A percentile compares a stretch with the other conserved stretches of the same genome.
Evolutionary conservation across 2,888 invertebrate species (phyloP).

Genomic region (Achlya flavicornis): DNA sequence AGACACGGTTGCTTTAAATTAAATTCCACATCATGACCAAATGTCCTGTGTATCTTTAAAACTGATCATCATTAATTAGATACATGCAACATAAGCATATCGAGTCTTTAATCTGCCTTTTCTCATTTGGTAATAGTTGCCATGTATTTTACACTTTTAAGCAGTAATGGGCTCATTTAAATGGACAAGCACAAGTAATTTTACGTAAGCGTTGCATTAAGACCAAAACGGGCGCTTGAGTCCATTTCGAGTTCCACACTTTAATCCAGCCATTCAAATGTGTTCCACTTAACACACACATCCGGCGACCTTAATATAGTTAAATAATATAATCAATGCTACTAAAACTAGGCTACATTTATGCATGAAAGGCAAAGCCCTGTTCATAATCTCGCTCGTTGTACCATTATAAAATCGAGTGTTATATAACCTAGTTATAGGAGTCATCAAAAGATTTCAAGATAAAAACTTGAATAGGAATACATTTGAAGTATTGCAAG

Average conservation of each 20-base stretch:
- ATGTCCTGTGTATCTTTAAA: slow-evolving; percentile 2
- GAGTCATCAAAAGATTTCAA: slow-evolving; percentile 19
- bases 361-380: slow-evolving; percentile 5
- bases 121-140: slow-evolving; percentile 5
- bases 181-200: slow-evolving; percentile 23
- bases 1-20: neutral
- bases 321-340: slow-evolving; percentile 43
- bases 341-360: slow-evolving; percentile 20
- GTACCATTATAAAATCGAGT: slow-evolving; percentile 43
- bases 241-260: slow-evolving; percentile 36
- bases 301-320: slow-evolving; percentile 62
- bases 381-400: slow-evolving; percentile 53
- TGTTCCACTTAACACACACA: slow-evolving; percentile 57
- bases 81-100: neutral
- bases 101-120: slow-evolving; percentile 1
- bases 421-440: slow-evolving; percentile 27
- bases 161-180: slow-evolving; percentile 7
- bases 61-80: slow-evolving; percentile 5
- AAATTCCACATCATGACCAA: neutral
- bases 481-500: slow-evolving; percentile 46
- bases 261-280: slow-evolving; percentile 57
- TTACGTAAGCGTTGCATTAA: slow-evolving; percentile 28
- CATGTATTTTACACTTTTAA: slow-evolving; percentile 8
- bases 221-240: slow-evolving; percentile 23
- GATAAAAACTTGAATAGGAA: slow-evolving; percentile 56